Percentiles rank a stretch among this genome's conserved stretches.
Conservation (phyloP, 2,888 invertebrate species). For the Euphydryas editha region DNA sequence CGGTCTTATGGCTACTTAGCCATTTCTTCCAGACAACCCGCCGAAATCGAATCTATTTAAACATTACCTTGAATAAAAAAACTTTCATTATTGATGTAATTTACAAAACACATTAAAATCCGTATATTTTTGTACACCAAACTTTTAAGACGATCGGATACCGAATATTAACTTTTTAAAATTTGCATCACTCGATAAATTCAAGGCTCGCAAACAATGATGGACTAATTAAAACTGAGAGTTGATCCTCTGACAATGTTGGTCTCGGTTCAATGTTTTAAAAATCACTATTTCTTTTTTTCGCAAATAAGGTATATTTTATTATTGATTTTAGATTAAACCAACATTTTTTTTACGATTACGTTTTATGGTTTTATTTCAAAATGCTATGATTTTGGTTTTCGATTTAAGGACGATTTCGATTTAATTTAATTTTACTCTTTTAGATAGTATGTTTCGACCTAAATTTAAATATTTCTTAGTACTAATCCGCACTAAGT, state of each 20-base stretch:
- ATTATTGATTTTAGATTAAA: too few relatives aligned
- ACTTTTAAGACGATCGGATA: conserved; percentile 4
- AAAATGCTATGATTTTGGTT: too few relatives aligned
- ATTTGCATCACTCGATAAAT: conserved; percentile 16
- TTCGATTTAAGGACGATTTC: too few relatives aligned
- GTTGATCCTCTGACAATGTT: conserved; percentile 20
- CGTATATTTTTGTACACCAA: neutral
- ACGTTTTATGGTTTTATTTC: too few relatives aligned
- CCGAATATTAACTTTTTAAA: conserved; percentile 23
- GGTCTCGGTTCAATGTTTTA: conserved; percentile 3
- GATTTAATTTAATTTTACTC: too few relatives aligned
- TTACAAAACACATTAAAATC: neutral
- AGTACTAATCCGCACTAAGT: too few relatives aligned
- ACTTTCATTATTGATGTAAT: neutral
- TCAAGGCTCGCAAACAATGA: conserved; percentile 14
- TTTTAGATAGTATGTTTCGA: too few relatives aligned
- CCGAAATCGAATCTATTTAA: too few relatives aligned
- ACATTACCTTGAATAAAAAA: neutral
- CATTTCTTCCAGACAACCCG: too few relatives aligned
- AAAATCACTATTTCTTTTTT: neutral
- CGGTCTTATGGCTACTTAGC: too few relatives aligned
- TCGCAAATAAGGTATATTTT: neutral
- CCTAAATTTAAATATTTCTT: too few relatives aligned
- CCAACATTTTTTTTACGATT: too few relatives aligned
- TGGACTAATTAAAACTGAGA: conserved; percentile 29